These are phyloP conservation scores for Nettapus auritus DNA, from an alignment of 2,113 vertebrate species.

Conservation along the genomic window DNA sequence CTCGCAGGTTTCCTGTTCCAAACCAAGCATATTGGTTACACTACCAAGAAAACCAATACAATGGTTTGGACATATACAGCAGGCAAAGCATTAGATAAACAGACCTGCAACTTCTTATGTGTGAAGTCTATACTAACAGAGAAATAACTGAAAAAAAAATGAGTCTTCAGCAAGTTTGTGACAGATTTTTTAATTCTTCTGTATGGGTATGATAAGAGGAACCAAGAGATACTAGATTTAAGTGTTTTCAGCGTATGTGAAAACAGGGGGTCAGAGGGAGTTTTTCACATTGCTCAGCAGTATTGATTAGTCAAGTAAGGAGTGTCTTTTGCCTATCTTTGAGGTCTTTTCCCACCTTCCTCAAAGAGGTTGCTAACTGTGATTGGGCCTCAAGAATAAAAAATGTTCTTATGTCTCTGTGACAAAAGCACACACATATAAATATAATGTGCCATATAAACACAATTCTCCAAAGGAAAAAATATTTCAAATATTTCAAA, in stretches of 20 bases:
- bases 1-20: not conserved
- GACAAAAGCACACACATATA: not conserved
- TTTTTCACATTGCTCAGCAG: not conserved
- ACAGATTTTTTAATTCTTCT: not conserved
- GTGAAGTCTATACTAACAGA: not conserved
- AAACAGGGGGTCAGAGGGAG: not conserved
- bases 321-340: not conserved
- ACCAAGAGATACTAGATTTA: not conserved
- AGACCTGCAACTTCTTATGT: fast-evolving
- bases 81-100: not conserved
- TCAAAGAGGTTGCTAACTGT: not conserved
- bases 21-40: not conserved
- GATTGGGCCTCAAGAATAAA: not conserved
- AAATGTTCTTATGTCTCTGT: not conserved
- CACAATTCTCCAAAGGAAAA: not conserved
- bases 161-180: not conserved
- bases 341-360: not conserved
- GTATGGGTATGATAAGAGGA: not conserved
- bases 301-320: not conserved
- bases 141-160: not conserved
- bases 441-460: not conserved
- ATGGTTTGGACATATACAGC: not conserved
- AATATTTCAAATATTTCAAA: not conserved
- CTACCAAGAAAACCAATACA: not conserved
- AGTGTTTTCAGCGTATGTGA: not conserved